A percentile compares a stretch with the other conserved stretches of the same genome.
These are phyloP conservation scores for Rhinolophus ferrumequinum DNA, from an alignment of 2,113 vertebrate species.

Conservation along the genomic window DNA sequence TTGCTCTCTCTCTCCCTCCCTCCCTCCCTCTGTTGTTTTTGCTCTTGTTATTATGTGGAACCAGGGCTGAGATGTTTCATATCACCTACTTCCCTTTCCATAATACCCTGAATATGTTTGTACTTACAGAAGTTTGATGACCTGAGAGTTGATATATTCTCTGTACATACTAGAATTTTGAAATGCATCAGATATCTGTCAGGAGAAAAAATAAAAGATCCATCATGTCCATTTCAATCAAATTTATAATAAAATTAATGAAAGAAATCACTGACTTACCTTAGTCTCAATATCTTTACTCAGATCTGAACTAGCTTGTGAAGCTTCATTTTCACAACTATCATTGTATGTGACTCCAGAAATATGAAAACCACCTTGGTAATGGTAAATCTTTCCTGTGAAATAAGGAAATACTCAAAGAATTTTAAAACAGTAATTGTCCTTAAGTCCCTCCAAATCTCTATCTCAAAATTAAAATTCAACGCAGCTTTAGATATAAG, in stretches of 20 bases:
- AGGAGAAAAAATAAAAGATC: not conserved
- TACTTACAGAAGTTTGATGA: conserved; percentile 63
- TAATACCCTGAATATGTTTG: not conserved
- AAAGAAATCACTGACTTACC: not conserved
- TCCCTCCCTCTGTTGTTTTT: not conserved
- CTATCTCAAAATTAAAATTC: not conserved
- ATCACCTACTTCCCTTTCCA: not conserved
- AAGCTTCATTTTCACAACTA: conserved; percentile 48
- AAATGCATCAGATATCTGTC: conserved; percentile 54
- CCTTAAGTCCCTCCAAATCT: not conserved
- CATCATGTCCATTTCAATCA: not conserved
- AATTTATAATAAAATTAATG: not conserved
- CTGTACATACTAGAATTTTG: conserved; percentile 60
- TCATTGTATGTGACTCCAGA: conserved; percentile 56
- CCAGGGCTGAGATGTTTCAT: not conserved
- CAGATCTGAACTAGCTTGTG: not conserved
- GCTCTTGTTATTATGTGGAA: not conserved
- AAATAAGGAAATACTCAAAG: conserved; percentile 21
- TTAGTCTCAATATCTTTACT: conserved; percentile 60
- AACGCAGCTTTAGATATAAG: not conserved
- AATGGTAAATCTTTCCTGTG: conserved; percentile 52
- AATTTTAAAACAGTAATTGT: not conserved
- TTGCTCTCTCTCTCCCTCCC: not conserved
- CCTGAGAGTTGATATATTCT: conserved; percentile 56
- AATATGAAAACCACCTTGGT: conserved; percentile 57